Base-by-base conservation (phyloP, 2,888 invertebrate genomes). In the Ophion ventricosus region DNA sequence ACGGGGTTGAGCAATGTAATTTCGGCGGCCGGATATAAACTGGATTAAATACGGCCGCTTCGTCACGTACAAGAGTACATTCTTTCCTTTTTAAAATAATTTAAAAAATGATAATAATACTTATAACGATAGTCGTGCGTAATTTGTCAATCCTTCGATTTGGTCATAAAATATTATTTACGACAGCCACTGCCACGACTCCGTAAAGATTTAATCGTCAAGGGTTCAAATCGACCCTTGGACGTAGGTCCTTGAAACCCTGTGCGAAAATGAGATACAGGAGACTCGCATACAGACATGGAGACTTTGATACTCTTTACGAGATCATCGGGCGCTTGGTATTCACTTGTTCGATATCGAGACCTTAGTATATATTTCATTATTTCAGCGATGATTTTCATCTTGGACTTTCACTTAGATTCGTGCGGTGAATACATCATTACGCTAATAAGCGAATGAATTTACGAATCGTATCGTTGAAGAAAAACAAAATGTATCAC, bases 161-260 rank as follows among this genome's bases (percentile, higher is more conserved):
- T n/a, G 20, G 17, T 54, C 25, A 35, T 61, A 3, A 73, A 61
- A 40, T 43, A 43, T 73, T 29, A 25, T 56, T 75, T 56, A 35
- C 7, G n/a, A 75, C 35, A 64, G 35, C 35, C 76, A 76, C 76
- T 83, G 83, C 83, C 83, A 83, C 77, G 69, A 74, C 57, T 70
- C 26, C 64, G 35, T n/a, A 20, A 69, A 69, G 54, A 29, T 70
- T 35, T 2, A 54, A 57, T 72, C 17, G 23, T 14, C 29, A 14
- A 20, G 0, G 7, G 14, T 69, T 57, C 54, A 26, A 63, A 54
- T 40, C 23, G 23, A n/a, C 11, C 20, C 17, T 25, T 43, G 56
- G 49, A 59, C 1, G 14, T 29, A 11, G 61, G 77, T 67, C 67
- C 67, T 82, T 69, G 70, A 20, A 75, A 69, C 2, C 5, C 54